A percentile compares a stretch with the other conserved stretches of the same genome.
phyloP scores from a whole-genome alignment of 2,797 vertebrate genomes.

The Pteronotus mesoamericanus region DNA sequence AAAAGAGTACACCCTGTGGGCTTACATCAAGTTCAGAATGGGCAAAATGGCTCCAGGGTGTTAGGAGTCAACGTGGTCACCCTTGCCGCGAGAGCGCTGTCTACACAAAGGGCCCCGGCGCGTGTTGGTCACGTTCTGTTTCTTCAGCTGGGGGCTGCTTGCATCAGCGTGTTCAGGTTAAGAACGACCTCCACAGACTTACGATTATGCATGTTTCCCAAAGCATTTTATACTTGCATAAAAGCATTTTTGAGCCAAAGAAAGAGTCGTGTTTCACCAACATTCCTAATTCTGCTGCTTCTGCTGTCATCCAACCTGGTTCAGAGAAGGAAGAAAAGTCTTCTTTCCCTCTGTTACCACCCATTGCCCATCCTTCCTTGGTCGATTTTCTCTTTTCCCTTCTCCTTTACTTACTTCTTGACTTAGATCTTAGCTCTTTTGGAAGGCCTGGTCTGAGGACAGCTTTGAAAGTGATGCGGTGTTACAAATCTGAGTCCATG shows the following conservation, averaged over 20 bases:
- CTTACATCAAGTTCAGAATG: background rate
- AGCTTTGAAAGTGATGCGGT: background rate
- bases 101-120: rapidly evolving
- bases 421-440: background rate
- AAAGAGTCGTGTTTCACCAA: background rate
- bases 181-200: background rate
- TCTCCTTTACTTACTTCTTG: background rate
- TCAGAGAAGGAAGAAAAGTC: background rate
- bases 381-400: background rate
- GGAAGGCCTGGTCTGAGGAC: background rate
- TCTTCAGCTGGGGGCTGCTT: background rate
- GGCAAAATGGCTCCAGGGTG: background rate
- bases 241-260: background rate
- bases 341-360: background rate
- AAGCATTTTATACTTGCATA: background rate
- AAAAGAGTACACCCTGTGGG: background rate
- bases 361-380: background rate
- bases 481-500: background rate
- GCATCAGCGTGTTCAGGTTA: background rate
- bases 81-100: background rate
- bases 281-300: background rate
- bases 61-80: background rate
- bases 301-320: background rate
- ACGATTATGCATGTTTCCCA: background rate
- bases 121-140: background rate